Conservation (phyloP, 2,113 vertebrate species). For the Neodon shergylaensis region DNA sequence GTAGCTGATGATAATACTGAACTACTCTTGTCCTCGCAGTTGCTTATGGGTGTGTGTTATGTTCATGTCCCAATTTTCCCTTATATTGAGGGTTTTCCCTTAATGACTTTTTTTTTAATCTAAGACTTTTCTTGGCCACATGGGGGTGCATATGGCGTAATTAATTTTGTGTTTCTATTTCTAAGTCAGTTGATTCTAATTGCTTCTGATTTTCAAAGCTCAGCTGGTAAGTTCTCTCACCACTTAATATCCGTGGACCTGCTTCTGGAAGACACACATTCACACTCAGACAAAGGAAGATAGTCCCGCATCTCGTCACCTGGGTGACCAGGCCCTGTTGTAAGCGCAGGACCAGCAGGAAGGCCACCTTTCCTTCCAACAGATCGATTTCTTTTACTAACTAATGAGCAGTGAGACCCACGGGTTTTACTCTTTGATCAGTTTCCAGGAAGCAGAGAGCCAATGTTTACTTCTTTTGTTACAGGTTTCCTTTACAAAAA, state of each 20-base stretch:
- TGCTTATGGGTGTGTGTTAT: neutral
- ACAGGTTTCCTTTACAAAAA: neutral
- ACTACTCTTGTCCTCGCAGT: neutral
- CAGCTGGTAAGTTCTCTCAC: neutral
- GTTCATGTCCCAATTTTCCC: neutral
- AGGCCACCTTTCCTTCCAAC: neutral
- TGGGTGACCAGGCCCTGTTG: neutral
- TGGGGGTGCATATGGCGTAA: neutral
- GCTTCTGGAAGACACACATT: neutral
- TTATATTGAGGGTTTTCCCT: neutral
- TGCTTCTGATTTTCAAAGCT: neutral
- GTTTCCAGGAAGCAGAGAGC: neutral
- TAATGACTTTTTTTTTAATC: neutral
- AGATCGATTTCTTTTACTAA: slow-evolving; percentile 28
- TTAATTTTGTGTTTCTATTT: neutral
- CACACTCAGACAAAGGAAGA: neutral
- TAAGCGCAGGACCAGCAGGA: neutral
- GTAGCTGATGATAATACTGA: neutral
- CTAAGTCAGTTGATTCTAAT: neutral
- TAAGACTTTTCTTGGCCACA: neutral
- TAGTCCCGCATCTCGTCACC: neutral
- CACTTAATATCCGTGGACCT: neutral
- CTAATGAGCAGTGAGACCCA: neutral
- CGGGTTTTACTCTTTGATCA: neutral
- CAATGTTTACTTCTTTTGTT: slow-evolving; percentile 37